A percentile compares a stretch with the other conserved stretches of the same genome.
Evolutionary conservation across 2,113 vertebrate species (phyloP).

Genomic region (Pelecanus crispus): DNA sequence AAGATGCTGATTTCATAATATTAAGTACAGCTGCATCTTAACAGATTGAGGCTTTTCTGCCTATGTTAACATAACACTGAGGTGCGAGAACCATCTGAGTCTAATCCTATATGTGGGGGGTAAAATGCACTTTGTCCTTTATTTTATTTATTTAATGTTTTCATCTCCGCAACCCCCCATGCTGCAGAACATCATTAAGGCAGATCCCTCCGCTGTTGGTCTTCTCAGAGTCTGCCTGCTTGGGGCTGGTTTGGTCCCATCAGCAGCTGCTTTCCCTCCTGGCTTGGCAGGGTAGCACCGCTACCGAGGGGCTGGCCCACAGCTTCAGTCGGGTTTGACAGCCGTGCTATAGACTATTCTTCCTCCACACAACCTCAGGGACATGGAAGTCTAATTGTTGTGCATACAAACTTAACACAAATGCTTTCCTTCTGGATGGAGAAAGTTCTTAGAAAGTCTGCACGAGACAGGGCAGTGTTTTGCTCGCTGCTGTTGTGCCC

Average conservation of each 20-base stretch:
- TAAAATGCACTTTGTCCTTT: background rate
- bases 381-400: background rate
- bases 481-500: background rate
- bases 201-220: rapidly evolving
- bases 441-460: background rate
- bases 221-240: background rate
- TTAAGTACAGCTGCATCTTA: background rate
- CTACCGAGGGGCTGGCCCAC: background rate
- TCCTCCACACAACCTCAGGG: background rate
- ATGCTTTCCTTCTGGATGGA: background rate
- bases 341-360: background rate
- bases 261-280: background rate
- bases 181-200: background rate
- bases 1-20: background rate
- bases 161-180: background rate
- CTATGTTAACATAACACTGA: background rate
- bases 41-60: background rate
- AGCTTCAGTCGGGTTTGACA: background rate
- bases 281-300: background rate
- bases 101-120: background rate
- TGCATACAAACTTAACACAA: background rate
- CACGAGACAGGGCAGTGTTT: background rate
- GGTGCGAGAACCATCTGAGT: background rate
- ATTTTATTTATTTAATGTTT: background rate
- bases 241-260: background rate